phyloP scores from a whole-genome alignment of 1,140 invertebrate genomes.

The Drosophila teissieri region DNA sequence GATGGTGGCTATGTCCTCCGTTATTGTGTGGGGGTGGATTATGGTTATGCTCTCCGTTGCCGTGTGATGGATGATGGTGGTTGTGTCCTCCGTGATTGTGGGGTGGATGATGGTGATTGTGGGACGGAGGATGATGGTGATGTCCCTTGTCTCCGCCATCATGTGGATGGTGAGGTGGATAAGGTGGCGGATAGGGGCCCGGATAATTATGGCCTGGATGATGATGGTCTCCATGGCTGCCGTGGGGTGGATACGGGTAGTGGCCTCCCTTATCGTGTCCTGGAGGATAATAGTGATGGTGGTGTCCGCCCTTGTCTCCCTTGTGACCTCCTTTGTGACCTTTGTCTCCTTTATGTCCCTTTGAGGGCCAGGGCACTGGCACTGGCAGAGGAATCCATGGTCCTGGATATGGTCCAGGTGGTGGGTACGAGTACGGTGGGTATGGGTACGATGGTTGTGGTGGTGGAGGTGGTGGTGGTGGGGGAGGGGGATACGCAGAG shows the following conservation, averaged over 20 bases:
- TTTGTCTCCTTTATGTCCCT: slow-evolving; percentile 42
- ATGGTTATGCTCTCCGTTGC: background rate
- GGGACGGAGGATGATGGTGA: slow-evolving; percentile 1
- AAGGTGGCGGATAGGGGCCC: background rate
- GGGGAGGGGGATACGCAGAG: slow-evolving; percentile 2
- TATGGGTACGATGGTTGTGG: slow-evolving; percentile 14
- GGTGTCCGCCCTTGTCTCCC: slow-evolving; percentile 43
- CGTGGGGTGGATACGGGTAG: slow-evolving; percentile 9
- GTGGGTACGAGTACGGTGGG: slow-evolving; percentile 16
- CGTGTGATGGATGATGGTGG: background rate
- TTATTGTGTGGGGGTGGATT: slow-evolving; percentile 6
- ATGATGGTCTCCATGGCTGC: slow-evolving; percentile 3
- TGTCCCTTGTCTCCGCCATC: slow-evolving; percentile 7
- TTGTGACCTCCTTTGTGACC: slow-evolving; percentile 28
- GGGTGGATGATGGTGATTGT: slow-evolving; percentile 8
- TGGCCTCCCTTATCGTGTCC: slow-evolving; percentile 20
- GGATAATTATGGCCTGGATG: background rate
- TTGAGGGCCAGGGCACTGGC: slow-evolving; percentile 44
- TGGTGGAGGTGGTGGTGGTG: slow-evolving; percentile 3
- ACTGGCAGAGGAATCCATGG: slow-evolving; percentile 32
- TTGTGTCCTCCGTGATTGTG: slow-evolving; percentile 6
- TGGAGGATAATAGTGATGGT: slow-evolving; percentile 32
- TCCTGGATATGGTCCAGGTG: slow-evolving; percentile 13
- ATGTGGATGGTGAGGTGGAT: slow-evolving; percentile 9
- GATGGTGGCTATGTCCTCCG: slow-evolving; percentile 8